Base-by-base conservation (phyloP, 2,888 invertebrate species). In the Plagodis pulveraria region DNA sequence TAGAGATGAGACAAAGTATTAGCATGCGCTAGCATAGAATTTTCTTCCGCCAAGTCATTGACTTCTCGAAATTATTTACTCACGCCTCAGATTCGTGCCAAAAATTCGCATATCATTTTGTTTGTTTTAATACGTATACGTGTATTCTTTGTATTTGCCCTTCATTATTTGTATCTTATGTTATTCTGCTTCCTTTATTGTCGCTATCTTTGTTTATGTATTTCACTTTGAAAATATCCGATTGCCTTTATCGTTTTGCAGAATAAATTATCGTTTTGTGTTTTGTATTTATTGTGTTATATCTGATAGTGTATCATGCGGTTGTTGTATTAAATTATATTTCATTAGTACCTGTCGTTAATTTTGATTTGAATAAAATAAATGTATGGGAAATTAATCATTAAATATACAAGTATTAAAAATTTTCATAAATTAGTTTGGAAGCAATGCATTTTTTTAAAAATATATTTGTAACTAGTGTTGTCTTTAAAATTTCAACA, bases 21-120 rank as follows among this genome's bases (percentile, higher is more conserved):
- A 56, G 50, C 50, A 62, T 63, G 60, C 62, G 65, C 61, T 80
- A 75, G 32, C 77, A 72, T 72, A 72, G 72, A 78, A 80, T 65
- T 73, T 72, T 80, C 78, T 76, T 78, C 63, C 69, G 59, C 64
- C 69, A 76, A 85, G 88, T 89, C 90, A 87, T 80, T 89, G 89
- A 89, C 89, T 82, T 75, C 72, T 70, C 73, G 81, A 85, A 80
- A 80, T 67, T 86, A 87, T 88, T 87, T 84, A 86, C 81, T 87
- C 87, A 89, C 80, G 76, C 67, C 67, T 41, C 62, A 62, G 73
- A 50, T 70, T 63, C 72, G 80, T 86, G 89, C 89, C 89, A 89
- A 89, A 85, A 83, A 22, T 52, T 44, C 56, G 71, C 66, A 77
- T 74, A 81, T 79, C 75, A 77, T 81, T 74, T 69, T 73, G 76